Evolutionary conservation across 2,888 invertebrate genomes (phyloP).

Genomic region (Frankliniella fusca): DNA sequence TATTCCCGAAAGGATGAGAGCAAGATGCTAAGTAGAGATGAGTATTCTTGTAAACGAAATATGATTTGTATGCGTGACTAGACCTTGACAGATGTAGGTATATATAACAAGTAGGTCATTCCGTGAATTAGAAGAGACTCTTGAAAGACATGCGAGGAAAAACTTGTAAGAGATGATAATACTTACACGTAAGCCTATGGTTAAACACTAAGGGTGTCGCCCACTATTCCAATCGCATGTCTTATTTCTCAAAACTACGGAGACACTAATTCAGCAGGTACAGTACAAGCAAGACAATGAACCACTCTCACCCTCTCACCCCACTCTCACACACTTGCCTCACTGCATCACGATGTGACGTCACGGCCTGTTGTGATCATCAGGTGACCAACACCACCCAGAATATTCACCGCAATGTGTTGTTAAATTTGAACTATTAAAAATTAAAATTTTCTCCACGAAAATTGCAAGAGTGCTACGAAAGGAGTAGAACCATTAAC

Average conservation of each 20-base stretch:
- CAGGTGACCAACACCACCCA: no score
- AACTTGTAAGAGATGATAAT: no score
- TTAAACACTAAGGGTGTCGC: no score
- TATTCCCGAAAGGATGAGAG: no score
- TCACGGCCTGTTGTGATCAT: not conserved
- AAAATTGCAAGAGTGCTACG: no score
- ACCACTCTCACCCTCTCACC: not conserved
- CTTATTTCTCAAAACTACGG: no score
- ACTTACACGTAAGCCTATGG: no score
- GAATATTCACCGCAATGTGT: no score
- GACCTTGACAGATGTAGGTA: slow-evolving; percentile 11
- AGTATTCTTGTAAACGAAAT: not conserved
- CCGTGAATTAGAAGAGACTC: not conserved
- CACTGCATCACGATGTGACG: not conserved
- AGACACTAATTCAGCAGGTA: not conserved
- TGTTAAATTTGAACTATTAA: no score
- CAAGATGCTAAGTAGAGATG: not conserved
- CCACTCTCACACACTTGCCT: not conserved
- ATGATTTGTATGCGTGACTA: not conserved
- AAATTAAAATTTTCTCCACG: no score
- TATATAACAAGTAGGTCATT: slow-evolving; percentile 15
- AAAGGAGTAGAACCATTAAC: no score
- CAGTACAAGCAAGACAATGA: not conserved
- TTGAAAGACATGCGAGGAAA: not conserved
- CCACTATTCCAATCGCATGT: no score